Base-by-base conservation (phyloP, 2,888 invertebrate genomes). In the Rhamnusium bicolor region DNA sequence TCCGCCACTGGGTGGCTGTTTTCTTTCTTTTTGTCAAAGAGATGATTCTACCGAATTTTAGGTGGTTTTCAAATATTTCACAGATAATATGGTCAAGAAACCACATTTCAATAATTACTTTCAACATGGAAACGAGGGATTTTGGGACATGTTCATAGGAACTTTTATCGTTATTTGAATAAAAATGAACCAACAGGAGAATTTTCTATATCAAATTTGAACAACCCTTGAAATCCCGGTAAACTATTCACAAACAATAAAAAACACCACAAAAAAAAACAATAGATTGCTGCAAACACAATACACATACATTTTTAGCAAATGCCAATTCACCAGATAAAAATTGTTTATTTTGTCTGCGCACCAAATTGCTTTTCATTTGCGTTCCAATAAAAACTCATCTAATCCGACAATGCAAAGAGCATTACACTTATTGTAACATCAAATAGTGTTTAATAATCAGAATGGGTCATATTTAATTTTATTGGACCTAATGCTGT, bases 401-500 rank as follows among this genome's bases (percentile, higher is more conserved):
- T 65, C 51, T 27, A 51, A 29, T 21, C 10, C 46, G 21, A 67
- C 67, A 67, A 67, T 56, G 56, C 67, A 19, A 56, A 56, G n/a
- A 21, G 19, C 46, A 53, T 67, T 56, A 67, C 56, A 14, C 4
- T 46, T 56, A 67, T 67, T 67, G 56, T 56, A 21, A 46, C 67
- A 56, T 56, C 61, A 61, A 67, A 67, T 56, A 40, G 67, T 21
- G 67, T 67, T 56, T 67, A 54, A 67, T 67, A 67, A 67, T 56
- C 67, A 18, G 56, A 67, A 54, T 56, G 46, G 67, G 40, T 16
- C 56, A 46, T 67, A 56, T 67, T 54, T 67, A 56, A 56, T 67
- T 67, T 67, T 67, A 67, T 67, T 67, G 67, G 56, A 56, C 67
- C 16, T 67, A 67, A 67, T 67, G 56, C 16, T 56, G 67, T 54